A percentile compares a stretch with the other conserved stretches of the same genome.
phyloP scores from a whole-genome alignment of 1,140 invertebrate genomes.

The Aphaenogaster floridana region DNA sequence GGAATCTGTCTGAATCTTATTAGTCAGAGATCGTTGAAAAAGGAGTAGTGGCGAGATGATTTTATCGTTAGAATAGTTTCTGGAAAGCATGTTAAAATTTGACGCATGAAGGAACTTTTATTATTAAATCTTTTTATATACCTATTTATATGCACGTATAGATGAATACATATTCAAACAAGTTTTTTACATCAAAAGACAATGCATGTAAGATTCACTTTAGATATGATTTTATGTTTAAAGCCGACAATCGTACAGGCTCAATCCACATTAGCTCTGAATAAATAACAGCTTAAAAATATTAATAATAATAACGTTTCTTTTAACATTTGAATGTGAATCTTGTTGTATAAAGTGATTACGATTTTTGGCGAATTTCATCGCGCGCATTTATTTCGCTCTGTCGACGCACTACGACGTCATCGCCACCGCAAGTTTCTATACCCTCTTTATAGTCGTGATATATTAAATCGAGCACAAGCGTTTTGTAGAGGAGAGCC shows the following conservation, averaged over 20 bases:
- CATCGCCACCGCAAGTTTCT: slow-evolving; percentile 18
- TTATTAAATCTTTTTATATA: neutral
- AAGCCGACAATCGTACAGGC: neutral
- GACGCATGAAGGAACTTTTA: too few relatives aligned
- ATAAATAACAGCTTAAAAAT: neutral
- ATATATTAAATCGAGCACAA: slow-evolving; percentile 52
- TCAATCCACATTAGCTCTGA: neutral
- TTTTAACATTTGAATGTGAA: neutral
- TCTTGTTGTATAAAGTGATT: neutral
- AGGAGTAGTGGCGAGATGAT: neutral
- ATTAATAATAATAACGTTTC: neutral
- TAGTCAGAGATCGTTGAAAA: neutral
- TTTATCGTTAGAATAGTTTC: neutral
- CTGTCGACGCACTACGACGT: neutral
- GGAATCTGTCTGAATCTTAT: neutral
- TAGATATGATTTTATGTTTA: slow-evolving; percentile 7
- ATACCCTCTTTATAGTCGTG: slow-evolving; percentile 36
- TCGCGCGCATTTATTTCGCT: slow-evolving; percentile 36
- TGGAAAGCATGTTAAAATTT: neutral
- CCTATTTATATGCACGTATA: neutral
- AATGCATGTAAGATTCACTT: neutral
- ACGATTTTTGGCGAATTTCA: slow-evolving; percentile 1
- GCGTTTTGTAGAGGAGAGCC: slow-evolving; percentile 5
- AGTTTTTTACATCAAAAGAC: neutral
- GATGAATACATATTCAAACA: neutral